These are phyloP conservation scores for Pachydiplax longipennis DNA, from an alignment of 2,888 invertebrate species.

Conservation along the genomic window DNA sequence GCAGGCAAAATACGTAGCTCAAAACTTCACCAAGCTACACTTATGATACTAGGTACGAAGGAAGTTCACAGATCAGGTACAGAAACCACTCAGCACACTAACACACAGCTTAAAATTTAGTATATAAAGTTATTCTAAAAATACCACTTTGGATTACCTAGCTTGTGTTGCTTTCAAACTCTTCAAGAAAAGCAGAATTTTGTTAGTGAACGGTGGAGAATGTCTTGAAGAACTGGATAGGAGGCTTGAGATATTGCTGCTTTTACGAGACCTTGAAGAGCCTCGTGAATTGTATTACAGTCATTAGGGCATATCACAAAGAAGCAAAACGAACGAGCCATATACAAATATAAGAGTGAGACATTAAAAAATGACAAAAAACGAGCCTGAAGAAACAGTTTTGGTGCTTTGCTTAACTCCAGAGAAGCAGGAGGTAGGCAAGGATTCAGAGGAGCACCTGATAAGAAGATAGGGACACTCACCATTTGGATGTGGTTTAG, in stretches of 20 bases:
- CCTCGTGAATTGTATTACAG: conserved; percentile 27
- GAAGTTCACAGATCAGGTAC: not conserved
- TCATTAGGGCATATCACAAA: conserved; percentile 28
- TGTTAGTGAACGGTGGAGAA: not conserved
- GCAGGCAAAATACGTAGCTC: conserved; percentile 19
- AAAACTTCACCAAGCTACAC: conserved; percentile 24
- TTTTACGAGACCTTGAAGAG: conserved; percentile 42
- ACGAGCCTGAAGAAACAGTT: conserved; percentile 19
- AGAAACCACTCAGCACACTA: conserved; percentile 10
- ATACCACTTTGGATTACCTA: not conserved
- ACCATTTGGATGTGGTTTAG: conserved; percentile 22
- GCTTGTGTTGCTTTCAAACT: not conserved
- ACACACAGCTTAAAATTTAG: not conserved
- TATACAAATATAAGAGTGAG: conserved; percentile 22
- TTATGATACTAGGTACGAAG: conserved; percentile 1
- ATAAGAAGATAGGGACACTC: conserved; percentile 20
- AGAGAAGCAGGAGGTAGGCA: conserved; percentile 30
- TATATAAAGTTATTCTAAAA: not conserved
- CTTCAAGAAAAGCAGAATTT: not conserved
- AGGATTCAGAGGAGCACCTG: conserved; percentile 24
- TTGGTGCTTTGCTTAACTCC: conserved; percentile 42
- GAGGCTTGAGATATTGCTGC: not conserved
- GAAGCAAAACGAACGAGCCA: conserved; percentile 37
- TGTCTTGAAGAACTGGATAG: not conserved
- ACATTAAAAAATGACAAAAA: conserved; percentile 29